These are phyloP conservation scores for Luperina nickerlii DNA, from an alignment of 2,888 invertebrate genomes.

Conservation along the genomic window DNA sequence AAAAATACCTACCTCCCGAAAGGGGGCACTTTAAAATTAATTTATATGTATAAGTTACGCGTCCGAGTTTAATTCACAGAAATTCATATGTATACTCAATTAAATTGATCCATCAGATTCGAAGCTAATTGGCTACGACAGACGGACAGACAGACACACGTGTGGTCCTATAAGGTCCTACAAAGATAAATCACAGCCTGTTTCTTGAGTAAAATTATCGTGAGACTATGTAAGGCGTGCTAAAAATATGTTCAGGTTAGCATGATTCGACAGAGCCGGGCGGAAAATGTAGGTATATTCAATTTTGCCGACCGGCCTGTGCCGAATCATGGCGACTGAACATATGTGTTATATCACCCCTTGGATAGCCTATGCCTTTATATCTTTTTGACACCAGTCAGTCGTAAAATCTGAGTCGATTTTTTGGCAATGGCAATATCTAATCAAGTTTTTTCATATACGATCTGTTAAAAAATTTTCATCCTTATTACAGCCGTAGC, in stretches of 20 bases:
- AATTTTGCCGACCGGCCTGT: background rate
- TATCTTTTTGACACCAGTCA: background rate
- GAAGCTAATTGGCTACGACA: background rate
- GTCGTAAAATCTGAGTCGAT: background rate
- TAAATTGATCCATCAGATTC: too few relatives aligned
- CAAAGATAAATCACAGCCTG: background rate
- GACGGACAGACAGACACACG: background rate
- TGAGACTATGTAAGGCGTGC: background rate
- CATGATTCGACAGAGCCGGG: background rate
- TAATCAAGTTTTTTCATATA: background rate
- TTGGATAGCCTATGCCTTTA: background rate
- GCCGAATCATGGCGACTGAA: background rate
- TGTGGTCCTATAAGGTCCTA: background rate
- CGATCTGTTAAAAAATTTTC: background rate
- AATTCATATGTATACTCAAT: too few relatives aligned
- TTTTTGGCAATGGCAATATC: background rate
- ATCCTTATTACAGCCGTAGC: slow-evolving; percentile 64
- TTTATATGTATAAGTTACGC: too few relatives aligned
- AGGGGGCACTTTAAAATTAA: too few relatives aligned
- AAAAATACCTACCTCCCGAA: too few relatives aligned
- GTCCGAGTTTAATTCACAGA: too few relatives aligned
- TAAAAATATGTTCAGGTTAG: background rate
- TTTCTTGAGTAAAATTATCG: background rate
- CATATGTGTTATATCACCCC: background rate
- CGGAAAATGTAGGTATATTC: background rate